Evolutionary conservation across 2,888 invertebrate species (phyloP), one percentile per base, ranked within the genome.

Genomic region (Elmis aenea): DNA sequence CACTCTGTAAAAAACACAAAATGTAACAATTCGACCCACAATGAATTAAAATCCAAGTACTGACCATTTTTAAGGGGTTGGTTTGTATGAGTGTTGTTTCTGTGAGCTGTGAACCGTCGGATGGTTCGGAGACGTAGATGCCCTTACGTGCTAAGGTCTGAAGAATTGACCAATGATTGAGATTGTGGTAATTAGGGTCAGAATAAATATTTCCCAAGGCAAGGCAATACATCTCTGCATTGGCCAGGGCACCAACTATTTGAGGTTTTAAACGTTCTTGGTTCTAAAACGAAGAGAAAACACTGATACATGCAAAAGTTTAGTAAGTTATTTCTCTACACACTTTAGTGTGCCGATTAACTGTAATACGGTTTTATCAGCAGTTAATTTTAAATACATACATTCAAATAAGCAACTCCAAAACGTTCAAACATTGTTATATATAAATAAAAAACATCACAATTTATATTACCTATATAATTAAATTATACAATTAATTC

Each of bases 21-120:
- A n/a, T n/a, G n/a, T n/a, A n/a, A n/a, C n/a, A n/a, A n/a, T n/a
- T n/a, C n/a, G n/a, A n/a, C n/a, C n/a, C n/a, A n/a, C n/a, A n/a
- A n/a, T n/a, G n/a, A n/a, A n/a, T n/a, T n/a, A n/a, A n/a, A n/a
- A n/a, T n/a, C n/a, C n/a, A n/a, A n/a, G n/a, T n/a, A 64, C 75
- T 76, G 72, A 92, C 95, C 83, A 94, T 84, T 76, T 86, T 84
- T 51, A 95, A 79, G 52, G 95, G 95, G 66, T 91, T 91, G 50
- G 90, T 93, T 75, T 95, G 93, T 67, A 93, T 91, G 58, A 96
- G 83, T 57, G 90, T 88, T 42, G 93, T 94, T 74, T 95, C 95
- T 23, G 95, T 95, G 66, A 95, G 83, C 62, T 88, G 85, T 61
- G 83, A 79, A 4, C 43, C 43, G 68, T 91, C 92, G 40, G 83